Percentiles rank a stretch among this genome's conserved stretches.
Conservation (phyloP, 2,797 vertebrate species). For the Galagoides demidoff region DNA sequence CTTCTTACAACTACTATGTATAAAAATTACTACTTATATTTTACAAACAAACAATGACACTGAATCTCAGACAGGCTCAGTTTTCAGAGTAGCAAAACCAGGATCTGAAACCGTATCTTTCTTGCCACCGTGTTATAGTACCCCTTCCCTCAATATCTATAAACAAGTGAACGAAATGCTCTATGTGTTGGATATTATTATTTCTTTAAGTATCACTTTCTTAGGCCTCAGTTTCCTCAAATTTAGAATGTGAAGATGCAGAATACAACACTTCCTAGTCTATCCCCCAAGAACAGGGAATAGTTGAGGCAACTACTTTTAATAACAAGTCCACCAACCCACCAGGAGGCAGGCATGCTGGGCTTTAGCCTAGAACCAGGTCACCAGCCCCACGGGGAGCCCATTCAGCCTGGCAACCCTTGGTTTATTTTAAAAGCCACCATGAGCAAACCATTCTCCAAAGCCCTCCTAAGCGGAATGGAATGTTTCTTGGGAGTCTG, state of each 20-base stretch:
- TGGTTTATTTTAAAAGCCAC: conserved; percentile 76
- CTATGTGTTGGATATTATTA: not conserved
- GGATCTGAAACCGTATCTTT: not conserved
- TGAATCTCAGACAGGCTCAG: not conserved
- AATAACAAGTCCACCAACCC: not conserved
- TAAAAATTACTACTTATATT: not conserved
- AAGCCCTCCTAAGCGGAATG: conserved; percentile 75
- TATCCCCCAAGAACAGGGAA: not conserved
- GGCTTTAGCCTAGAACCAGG: conserved; percentile 61
- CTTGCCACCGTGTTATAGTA: not conserved
- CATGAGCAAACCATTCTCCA: conserved; percentile 69
- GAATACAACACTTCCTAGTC: conserved; percentile 31
- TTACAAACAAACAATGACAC: conserved; percentile 8
- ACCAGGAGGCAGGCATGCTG: conserved; percentile 11
- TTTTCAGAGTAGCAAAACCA: not conserved
- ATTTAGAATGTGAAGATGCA: conserved; percentile 42
- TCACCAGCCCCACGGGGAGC: conserved; percentile 55
- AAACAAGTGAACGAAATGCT: not conserved
- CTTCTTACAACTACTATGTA: not conserved
- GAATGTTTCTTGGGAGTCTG: conserved; percentile 78
- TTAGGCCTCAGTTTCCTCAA: conserved; percentile 12
- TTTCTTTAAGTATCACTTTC: not conserved
- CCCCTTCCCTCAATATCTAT: not conserved
- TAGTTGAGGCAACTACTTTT: not conserved
- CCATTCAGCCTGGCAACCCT: conserved; percentile 70